Conservation (phyloP, 1,140 invertebrate species). For the Rhagoletis pomonella region DNA sequence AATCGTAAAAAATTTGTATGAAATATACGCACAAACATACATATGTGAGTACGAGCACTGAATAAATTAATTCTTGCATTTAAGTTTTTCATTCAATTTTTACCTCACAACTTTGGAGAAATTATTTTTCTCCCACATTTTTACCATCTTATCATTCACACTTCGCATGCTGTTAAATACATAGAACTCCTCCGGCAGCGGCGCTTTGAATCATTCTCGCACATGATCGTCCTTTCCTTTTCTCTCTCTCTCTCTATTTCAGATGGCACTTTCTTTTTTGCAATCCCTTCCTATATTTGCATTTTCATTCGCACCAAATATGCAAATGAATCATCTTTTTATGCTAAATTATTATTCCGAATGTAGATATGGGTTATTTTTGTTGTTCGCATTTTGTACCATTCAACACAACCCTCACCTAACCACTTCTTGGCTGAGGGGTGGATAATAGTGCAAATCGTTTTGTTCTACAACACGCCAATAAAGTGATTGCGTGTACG, state of each 20-base stretch:
- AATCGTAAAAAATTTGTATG: too few relatives aligned
- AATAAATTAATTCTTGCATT: too few relatives aligned
- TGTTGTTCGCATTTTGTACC: not conserved
- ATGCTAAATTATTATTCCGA: conserved; percentile 24
- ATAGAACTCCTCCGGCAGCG: not conserved
- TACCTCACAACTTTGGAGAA: too few relatives aligned
- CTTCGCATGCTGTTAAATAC: not conserved
- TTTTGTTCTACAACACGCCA: conserved; percentile 40
- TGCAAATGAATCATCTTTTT: conserved; percentile 41
- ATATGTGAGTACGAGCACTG: too few relatives aligned
- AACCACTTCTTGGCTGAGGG: not conserved
- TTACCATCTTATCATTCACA: not conserved
- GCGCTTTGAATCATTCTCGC: not conserved
- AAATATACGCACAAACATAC: too few relatives aligned
- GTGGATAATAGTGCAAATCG: not conserved
- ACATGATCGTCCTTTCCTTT: not conserved
- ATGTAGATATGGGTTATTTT: not conserved
- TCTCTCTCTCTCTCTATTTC: not conserved
- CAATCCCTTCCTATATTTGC: conserved; percentile 43
- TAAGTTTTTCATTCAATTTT: too few relatives aligned
- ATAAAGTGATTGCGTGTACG: not conserved
- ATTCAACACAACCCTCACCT: not conserved
- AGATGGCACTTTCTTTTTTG: not conserved
- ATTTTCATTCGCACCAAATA: conserved; percentile 24
- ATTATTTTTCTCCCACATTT: too few relatives aligned